Evolutionary conservation across 2,797 vertebrate species (phyloP), one percentile per base, ranked within the genome.

Genomic region (Mus caroli): DNA sequence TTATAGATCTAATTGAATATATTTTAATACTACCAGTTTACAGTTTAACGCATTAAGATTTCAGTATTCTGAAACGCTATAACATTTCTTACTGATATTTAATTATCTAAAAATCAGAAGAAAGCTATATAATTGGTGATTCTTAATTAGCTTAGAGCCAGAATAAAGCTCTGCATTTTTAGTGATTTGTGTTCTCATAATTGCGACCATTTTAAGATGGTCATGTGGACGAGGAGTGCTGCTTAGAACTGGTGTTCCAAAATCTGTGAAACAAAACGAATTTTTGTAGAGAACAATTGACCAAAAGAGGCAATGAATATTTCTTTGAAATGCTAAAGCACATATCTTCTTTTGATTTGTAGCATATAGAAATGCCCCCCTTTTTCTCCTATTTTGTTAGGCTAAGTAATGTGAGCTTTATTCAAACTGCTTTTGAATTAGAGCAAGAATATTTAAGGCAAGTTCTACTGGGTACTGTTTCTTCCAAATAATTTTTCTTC

Each of bases 391-490:
- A 84, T 98, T 98, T 98, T 97, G 95, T 95, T 95, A 46, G 88
- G 40, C 67, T 95, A 75, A 90, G 73, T 95, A 82, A 88, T 76
- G 60, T 93, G 94, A 98, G 92, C 76, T 71, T 89, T 92, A 56
- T 91, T 97, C 80, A 83, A 97, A 97, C 97, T 97, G 96, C 96
- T 97, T 54, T 86, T 95, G 97, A 94, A 93, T 97, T 94, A 97
- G 96, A 93, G 96, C 94, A 96, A 54, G 73, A 92, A 3, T 88
- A 95, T 96, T 95, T 88, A 83, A 78, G 97, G 96, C 97, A 96
- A 94, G 93, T 97, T 97, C 96, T 97, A 84, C 69, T 93, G 78
- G 92, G 95, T 97, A 84, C 83, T 96, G 97, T 98, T 97, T 96
- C 56, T 88, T 97, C 96, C 94, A 90, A 91, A 40, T 93, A 97